Evolutionary conservation across 23 tunicate species (phyloP).

Genomic region (Halocynthia aurantium): DNA sequence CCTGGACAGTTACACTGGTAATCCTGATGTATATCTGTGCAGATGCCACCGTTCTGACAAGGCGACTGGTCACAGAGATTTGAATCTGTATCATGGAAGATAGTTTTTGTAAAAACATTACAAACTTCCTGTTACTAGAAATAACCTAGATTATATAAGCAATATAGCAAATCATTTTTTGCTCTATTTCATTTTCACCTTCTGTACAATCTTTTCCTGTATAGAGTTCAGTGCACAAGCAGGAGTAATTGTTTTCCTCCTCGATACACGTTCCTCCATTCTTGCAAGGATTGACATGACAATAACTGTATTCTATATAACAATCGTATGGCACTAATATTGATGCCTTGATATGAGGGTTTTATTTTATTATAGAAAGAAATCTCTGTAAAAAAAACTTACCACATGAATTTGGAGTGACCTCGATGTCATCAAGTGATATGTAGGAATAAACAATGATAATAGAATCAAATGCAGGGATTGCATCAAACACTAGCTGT

Average conservation of each 20-base stretch:
- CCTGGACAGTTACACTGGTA: conserved; percentile 30
- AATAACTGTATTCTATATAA: conserved; percentile 33
- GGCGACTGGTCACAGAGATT: conserved; percentile 8
- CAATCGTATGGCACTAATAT: too few species aligned
- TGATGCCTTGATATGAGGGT: too few species aligned
- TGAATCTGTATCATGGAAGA: not conserved
- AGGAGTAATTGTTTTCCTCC: conserved; percentile 8
- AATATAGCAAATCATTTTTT: not conserved
- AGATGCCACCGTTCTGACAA: conserved; percentile 62
- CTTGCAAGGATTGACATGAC: conserved; percentile 56
- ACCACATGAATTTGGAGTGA: conserved; percentile 52
- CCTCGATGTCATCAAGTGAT: conserved; percentile 67
- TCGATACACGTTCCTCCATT: conserved; percentile 76
- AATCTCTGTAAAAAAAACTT: conserved; percentile 7
- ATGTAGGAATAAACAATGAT: conserved; percentile 37
- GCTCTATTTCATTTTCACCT: conserved; percentile 22
- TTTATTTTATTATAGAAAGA: too few species aligned
- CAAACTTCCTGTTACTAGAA: too few species aligned
- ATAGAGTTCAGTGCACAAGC: conserved; percentile 63
- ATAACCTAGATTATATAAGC: not conserved
- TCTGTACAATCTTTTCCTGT: conserved; percentile 52
- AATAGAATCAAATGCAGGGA: conserved; percentile 8
- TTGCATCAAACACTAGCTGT: conserved; percentile 64
- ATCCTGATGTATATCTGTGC: conserved; percentile 42
- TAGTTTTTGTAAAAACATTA: too few species aligned